Conservation (phyloP, 2,888 invertebrate species). For the Caenorhabditis japonica region DNA sequence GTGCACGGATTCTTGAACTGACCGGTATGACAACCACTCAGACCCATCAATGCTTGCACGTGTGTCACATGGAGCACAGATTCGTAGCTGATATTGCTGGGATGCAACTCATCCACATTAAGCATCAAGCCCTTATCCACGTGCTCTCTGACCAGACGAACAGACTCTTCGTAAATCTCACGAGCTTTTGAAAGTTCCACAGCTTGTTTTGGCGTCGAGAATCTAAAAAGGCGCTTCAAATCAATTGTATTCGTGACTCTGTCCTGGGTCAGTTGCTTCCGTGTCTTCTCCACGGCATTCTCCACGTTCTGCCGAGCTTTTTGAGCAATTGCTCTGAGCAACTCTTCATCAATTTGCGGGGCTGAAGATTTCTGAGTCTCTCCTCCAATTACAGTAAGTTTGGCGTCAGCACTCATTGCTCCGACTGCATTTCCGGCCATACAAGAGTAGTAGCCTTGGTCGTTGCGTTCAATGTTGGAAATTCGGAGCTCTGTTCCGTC, state of each 20-base stretch:
- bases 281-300: conserved; percentile 57
- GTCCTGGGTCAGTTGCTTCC: conserved; percentile 55
- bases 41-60: conserved; percentile 87
- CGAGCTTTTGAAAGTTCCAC: conserved; percentile 91
- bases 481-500: conserved; percentile 73
- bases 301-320: conserved; percentile 52
- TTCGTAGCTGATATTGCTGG: conserved; percentile 85
- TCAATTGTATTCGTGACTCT: conserved; percentile 56
- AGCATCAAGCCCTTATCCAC: conserved; percentile 81
- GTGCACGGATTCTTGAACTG: conserved; percentile 76
- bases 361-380: conserved; percentile 18
- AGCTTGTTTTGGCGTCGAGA: conserved; percentile 80
- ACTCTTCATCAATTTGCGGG: conserved; percentile 40
- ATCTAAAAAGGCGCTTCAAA: conserved; percentile 59
- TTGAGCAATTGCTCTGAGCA: conserved; percentile 30
- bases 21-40: conserved; percentile 83
- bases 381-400: conserved; percentile 76
- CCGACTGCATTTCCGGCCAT: conserved; percentile 78
- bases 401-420: conserved; percentile 78
- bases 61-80: conserved; percentile 88
- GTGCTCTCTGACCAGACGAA: conserved; percentile 88
- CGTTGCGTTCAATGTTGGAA: conserved; percentile 66
- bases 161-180: conserved; percentile 93
- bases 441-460: conserved; percentile 73
- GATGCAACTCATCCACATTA: conserved; percentile 64